A percentile compares a stretch with the other conserved stretches of the same genome.
Conservation (phyloP, 2,797 vertebrate genomes). For the Phoebastria nigripes region DNA sequence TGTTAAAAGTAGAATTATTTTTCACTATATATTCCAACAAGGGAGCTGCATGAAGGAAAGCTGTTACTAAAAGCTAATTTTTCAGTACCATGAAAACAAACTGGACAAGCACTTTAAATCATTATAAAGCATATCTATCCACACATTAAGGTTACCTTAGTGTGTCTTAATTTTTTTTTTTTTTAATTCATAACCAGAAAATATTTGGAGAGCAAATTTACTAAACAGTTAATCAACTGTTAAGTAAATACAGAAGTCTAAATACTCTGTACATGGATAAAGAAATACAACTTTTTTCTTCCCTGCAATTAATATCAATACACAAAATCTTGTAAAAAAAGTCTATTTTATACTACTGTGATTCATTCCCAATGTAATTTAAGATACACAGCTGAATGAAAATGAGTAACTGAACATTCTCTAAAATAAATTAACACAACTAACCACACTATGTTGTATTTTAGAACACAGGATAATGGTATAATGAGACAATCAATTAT, state of each 20-base stretch:
- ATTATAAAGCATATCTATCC: neutral
- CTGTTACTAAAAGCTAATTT: neutral
- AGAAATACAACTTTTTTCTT: neutral
- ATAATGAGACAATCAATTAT: neutral
- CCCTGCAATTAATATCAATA: neutral
- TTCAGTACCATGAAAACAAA: neutral
- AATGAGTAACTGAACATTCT: neutral
- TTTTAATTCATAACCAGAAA: neutral
- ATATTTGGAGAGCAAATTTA: neutral
- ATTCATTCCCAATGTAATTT: neutral
- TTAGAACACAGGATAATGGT: neutral
- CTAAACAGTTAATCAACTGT: neutral
- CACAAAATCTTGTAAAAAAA: neutral
- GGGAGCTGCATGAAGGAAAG: neutral
- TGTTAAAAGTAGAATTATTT: neutral
- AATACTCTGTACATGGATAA: neutral
- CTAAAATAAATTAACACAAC: neutral
- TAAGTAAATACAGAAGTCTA: neutral
- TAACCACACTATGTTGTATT: neutral
- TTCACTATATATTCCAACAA: neutral
- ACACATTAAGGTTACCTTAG: neutral
- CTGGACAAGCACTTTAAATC: neutral
- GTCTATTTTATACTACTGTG: neutral
- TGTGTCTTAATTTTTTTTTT: neutral
- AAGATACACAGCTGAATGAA: neutral